Conservation (phyloP, 92 coral and sea anemone genomes). For the Parazoanthus darwini region DNA sequence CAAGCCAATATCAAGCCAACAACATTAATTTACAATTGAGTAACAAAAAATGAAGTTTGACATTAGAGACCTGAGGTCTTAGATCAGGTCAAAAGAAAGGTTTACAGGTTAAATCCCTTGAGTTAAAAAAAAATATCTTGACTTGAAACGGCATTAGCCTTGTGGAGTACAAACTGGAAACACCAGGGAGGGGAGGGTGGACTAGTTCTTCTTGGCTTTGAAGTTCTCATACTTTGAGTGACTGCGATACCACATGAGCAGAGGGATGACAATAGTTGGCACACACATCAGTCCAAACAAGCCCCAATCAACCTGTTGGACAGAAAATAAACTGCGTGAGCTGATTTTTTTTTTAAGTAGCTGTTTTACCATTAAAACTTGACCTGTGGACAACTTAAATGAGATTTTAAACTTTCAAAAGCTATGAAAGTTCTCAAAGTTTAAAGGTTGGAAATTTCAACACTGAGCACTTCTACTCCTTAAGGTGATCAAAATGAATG, state of each 20-base stretch:
- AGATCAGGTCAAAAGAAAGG: neutral
- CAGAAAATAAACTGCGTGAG: neutral
- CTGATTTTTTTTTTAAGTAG: too few species aligned
- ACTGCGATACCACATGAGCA: conserved; percentile 91
- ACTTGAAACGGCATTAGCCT: conserved; percentile 23
- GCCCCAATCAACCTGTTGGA: conserved; percentile 94
- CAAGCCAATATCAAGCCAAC: neutral
- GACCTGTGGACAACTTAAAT: too few species aligned
- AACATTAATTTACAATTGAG: neutral
- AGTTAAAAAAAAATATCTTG: neutral
- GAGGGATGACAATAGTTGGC: conserved; percentile 89
- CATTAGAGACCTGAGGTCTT: neutral
- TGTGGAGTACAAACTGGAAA: conserved; percentile 28
- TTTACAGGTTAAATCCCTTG: neutral
- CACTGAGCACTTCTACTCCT: neutral
- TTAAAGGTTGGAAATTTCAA: too few species aligned
- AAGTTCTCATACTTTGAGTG: conserved; percentile 92
- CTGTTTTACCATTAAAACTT: neutral
- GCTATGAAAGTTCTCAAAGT: too few species aligned
- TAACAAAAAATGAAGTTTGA: neutral
- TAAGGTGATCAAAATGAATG: too few species aligned
- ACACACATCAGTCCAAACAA: conserved; percentile 91
- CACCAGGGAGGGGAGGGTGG: conserved; percentile 10
- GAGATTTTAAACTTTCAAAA: too few species aligned
- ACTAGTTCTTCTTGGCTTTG: conserved; percentile 84